Evolutionary conservation across 2,888 invertebrate genomes (phyloP), one percentile per base, ranked within the genome.

Genomic region (Trichacis sp.): DNA sequence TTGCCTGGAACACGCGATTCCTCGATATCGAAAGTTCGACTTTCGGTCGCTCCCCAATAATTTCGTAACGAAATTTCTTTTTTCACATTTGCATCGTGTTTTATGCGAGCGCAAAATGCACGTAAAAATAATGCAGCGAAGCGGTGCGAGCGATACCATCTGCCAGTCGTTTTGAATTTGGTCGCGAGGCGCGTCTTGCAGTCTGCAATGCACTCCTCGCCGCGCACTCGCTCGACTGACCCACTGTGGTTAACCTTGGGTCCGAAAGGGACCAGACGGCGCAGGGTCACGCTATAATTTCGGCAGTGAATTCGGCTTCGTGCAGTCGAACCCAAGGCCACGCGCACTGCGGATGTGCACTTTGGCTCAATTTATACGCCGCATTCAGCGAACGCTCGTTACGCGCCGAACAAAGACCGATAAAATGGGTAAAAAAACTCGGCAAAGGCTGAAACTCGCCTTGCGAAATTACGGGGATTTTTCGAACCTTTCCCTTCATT

Each of bases 241-340:
- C 67, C 67, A 67, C 67, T 67, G 69, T 59, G 62, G 55, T 59
- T 70, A 67, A 70, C 69, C 69, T 70, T 64, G 69, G 64, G 70
- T 47, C 64, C 64, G 58, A 68, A 66, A 66, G 68, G 64, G 62
- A 45, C 63, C 65, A 61, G 64, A 65, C 64, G 52, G 60, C 55
- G 57, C 58, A 62, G 66, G 63, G 62, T 64, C 70, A 69, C 60
- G 70, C 66, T 69, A 59, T 58, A 67, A 69, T 72, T 70, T 70
- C 66, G 71, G 72, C 70, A 64, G 59, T 59, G 52, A 56, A 51
- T 55, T 52, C 67, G 67, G 66, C 66, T 66, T 69, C 66, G 66
- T 69, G 66, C 66, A 64, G 58, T 55, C 64, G 64, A 43, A 59
- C 24, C 64, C 64, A 69, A 69, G 69, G 69, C 67, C 69, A 46